Evolutionary conservation across 92 coral and sea anemone genomes (phyloP).

Genomic region (Zoanthus sansibaricus): DNA sequence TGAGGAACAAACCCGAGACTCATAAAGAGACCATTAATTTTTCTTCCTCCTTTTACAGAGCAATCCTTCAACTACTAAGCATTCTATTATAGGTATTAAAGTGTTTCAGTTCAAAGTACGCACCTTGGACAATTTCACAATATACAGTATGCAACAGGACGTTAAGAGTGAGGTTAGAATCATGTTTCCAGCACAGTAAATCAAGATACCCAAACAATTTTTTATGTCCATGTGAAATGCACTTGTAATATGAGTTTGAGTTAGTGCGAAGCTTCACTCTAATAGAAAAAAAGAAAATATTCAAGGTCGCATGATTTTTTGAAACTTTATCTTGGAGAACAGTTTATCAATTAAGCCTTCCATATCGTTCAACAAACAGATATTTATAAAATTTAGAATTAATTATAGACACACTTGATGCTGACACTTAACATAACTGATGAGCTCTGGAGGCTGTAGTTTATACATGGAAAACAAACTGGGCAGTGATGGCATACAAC

Average conservation of each 20-base stretch:
- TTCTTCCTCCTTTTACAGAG: neutral
- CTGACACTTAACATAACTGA: too few species aligned
- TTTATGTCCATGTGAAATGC: slow-evolving; percentile 45
- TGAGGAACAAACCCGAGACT: too few species aligned
- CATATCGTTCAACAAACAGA: neutral
- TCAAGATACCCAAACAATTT: slow-evolving; percentile 17
- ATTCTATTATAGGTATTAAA: neutral
- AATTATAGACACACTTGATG: too few species aligned
- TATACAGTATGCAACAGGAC: slow-evolving; percentile 2
- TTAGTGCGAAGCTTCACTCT: slow-evolving; percentile 11
- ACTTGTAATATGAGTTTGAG: slow-evolving; percentile 33
- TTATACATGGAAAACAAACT: too few species aligned
- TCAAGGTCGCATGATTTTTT: neutral
- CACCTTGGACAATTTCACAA: neutral
- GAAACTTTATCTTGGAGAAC: neutral
- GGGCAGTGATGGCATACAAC: too few species aligned
- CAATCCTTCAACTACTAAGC: neutral
- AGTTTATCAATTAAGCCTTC: neutral
- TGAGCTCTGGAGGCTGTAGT: too few species aligned
- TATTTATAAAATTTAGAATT: too few species aligned
- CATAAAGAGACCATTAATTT: too few species aligned
- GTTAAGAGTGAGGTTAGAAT: slow-evolving; percentile 31
- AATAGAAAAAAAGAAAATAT: neutral
- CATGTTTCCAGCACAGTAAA: slow-evolving; percentile 40
- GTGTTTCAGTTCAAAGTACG: slow-evolving; percentile 9